Base-by-base conservation (phyloP, 2,888 invertebrate genomes). In the Microchrysa polita region DNA sequence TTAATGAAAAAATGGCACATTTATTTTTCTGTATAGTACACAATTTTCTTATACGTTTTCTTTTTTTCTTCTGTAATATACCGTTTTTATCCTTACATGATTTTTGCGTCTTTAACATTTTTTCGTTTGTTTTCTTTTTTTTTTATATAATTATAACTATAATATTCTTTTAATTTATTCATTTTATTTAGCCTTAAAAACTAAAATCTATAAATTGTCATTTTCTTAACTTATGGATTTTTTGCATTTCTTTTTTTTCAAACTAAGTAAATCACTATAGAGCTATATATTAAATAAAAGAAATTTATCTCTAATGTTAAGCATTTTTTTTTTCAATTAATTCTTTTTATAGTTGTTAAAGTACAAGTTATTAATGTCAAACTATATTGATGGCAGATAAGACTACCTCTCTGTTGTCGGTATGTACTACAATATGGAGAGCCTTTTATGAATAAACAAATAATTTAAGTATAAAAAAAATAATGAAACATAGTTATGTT, bases 1-100 rank as follows among this genome's bases (percentile, higher is more conserved):
- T 53, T 75, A 75, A 76, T 77, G 76, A 76, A 77, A 77, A 76
- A 77, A 77, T 77, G 77, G 77, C 77, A 77, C 77, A 77, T 77
- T 77, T 77, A 77, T 77, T 77, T 75, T 75, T 72, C 73, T 75
- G 74, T 75, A 75, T 75, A 76, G 72, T 74, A 75, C 72, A 72
- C 72, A 72, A 53, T 75, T 67, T 72, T n/a, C 52, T 67, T 57
- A 69, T 75, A 53, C 67, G 60, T 16, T 69, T 76, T 73, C 59
- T 59, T 73, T 73, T 65, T 73, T 73, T 65, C n/a, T n/a, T 67
- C 67, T 67, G 27, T 67, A 69, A 57, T 73, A 67, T 72, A 72
- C 44, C 71, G 74, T 74, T 77, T 48, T 73, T 27, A 53, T 74
- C 74, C 72, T 75, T 74, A 74, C 65, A 67, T 67, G 48, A 57